Conservation (phyloP, 2,888 invertebrate genomes). For the Diarsia mendica region DNA sequence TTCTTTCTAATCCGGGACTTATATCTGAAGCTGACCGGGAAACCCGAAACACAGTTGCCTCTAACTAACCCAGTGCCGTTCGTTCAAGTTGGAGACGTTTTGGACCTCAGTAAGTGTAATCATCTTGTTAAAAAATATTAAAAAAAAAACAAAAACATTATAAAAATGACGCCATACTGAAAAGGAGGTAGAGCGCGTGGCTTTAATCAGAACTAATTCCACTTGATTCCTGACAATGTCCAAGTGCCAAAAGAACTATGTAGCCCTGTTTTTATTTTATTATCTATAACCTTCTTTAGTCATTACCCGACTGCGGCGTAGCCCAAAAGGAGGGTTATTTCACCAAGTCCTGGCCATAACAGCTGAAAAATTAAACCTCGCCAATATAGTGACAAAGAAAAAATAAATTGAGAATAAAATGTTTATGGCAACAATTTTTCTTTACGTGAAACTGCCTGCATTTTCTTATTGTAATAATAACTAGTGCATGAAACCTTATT, state of each 20-base stretch:
- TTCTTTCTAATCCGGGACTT: constrained; percentile 97
- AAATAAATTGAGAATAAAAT: constrained; percentile 30
- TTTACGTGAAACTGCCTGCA: neutral
- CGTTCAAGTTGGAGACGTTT: constrained; percentile 97
- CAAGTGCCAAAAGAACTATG: neutral
- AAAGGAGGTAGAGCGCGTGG: neutral
- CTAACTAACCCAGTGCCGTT: constrained; percentile 96
- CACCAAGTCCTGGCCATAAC: neutral
- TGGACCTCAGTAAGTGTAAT: constrained; percentile 96
- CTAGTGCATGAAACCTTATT: neutral
- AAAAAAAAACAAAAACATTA: neutral
- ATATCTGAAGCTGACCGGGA: constrained; percentile 94
- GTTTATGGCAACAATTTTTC: constrained; percentile 16
- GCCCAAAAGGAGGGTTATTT: too few species aligned
- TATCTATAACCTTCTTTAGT: neutral
- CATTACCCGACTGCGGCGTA: too few species aligned
- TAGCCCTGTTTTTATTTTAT: neutral
- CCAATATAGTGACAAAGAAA: neutral
- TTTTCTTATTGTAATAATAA: neutral
- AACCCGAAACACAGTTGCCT: constrained; percentile 96
- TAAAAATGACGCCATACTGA: neutral
- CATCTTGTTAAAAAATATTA: neutral
- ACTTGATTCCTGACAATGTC: neutral
- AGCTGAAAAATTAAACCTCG: neutral
- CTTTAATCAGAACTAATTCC: neutral